These are phyloP conservation scores for Drosophila leontia DNA, from an alignment of 1,140 invertebrate species.

Conservation along the genomic window DNA sequence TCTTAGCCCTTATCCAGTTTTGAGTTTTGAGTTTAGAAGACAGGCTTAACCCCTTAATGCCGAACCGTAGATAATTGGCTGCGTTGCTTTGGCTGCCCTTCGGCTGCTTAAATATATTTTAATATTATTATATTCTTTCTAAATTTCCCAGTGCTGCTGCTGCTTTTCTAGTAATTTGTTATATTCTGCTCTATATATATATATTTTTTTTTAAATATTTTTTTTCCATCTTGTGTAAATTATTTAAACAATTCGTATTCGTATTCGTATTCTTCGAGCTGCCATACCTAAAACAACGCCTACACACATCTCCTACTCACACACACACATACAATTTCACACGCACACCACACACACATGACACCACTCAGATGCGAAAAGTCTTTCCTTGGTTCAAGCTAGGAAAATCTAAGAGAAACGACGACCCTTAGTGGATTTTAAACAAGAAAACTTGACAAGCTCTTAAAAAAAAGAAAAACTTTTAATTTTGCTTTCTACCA, in stretches of 20 bases:
- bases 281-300: slow-evolving; percentile 59
- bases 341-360: slow-evolving; percentile 16
- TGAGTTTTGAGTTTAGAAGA: slow-evolving; percentile 13
- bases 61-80: slow-evolving; percentile 78
- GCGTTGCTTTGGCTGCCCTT: slow-evolving; percentile 61
- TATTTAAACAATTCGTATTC: slow-evolving; percentile 62
- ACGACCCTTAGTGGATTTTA: slow-evolving; percentile 33
- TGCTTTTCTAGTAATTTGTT: slow-evolving; percentile 31
- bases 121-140: slow-evolving; percentile 5
- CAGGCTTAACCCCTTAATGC: slow-evolving; percentile 28
- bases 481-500: slow-evolving; percentile 42
- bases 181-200: slow-evolving; percentile 4
- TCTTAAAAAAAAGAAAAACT: background rate
- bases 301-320: slow-evolving; percentile 36
- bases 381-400: slow-evolving; percentile 67
- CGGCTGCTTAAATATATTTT: slow-evolving; percentile 40
- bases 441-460: slow-evolving; percentile 15
- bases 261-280: slow-evolving; percentile 80
- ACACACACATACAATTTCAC: slow-evolving; percentile 30
- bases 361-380: slow-evolving; percentile 52
- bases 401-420: slow-evolving; percentile 21
- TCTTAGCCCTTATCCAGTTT: slow-evolving; percentile 58
- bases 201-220: slow-evolving; percentile 12
- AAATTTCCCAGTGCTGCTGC: slow-evolving; percentile 52
- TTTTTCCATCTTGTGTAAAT: slow-evolving; percentile 38